Evolutionary conservation across 2,888 invertebrate genomes (phyloP).

Genomic region (Plebejus argus): DNA sequence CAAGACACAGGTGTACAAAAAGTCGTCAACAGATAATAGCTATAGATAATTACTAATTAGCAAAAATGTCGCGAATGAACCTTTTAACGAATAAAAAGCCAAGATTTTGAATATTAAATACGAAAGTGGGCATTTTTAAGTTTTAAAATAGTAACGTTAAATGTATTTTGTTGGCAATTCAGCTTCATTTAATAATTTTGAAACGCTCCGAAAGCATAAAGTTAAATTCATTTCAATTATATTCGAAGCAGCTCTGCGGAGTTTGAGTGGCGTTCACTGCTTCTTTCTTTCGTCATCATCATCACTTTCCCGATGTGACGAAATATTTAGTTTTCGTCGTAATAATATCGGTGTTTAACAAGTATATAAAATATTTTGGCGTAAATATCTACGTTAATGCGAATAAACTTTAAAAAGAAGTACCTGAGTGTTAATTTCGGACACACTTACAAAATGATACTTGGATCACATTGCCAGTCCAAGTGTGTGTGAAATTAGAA

Average conservation of each 20-base stretch:
- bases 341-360: neutral
- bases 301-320: neutral
- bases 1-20: too few species aligned
- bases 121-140: neutral
- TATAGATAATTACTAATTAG: neutral
- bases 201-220: constrained; percentile 8
- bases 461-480: too few species aligned
- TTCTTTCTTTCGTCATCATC: neutral
- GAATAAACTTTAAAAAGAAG: too few species aligned
- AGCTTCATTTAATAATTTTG: constrained; percentile 26
- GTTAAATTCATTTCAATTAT: constrained; percentile 24
- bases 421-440: too few species aligned
- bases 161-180: constrained; percentile 25
- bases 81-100: neutral
- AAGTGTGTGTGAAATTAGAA: too few species aligned
- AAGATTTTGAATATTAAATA: neutral
- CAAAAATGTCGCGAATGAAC: neutral
- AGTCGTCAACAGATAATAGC: too few species aligned
- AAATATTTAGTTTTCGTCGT: neutral
- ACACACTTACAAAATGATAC: too few species aligned
- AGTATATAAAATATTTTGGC: too few species aligned
- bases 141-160: constrained; percentile 5
- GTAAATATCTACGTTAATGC: too few species aligned
- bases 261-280: constrained; percentile 18
- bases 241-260: constrained; percentile 12